Evolutionary conservation across 2,113 vertebrate genomes (phyloP).

Genomic region (Chroicocephalus ridibundus): DNA sequence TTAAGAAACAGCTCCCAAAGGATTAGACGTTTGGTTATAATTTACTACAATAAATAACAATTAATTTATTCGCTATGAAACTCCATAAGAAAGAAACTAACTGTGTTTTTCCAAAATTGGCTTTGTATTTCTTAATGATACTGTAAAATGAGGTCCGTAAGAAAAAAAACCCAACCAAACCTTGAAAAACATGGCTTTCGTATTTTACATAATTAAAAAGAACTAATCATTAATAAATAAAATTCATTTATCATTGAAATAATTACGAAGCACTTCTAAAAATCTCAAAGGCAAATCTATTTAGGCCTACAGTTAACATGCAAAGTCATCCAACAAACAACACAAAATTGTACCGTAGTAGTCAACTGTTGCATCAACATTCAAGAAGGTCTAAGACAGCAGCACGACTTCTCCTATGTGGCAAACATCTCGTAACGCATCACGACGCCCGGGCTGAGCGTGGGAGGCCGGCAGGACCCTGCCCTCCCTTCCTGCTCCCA

Average conservation of each 20-base stretch:
- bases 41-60: slow-evolving; percentile 73
- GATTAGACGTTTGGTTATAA: slow-evolving; percentile 52
- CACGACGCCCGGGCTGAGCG: slow-evolving; percentile 17
- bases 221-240: slow-evolving; percentile 70
- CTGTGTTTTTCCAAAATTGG: slow-evolving; percentile 60
- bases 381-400: slow-evolving; percentile 83
- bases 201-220: slow-evolving; percentile 64
- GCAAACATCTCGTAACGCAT: slow-evolving; percentile 51
- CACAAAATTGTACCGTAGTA: slow-evolving; percentile 87
- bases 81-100: slow-evolving; percentile 61
- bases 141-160: slow-evolving; percentile 61
- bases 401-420: slow-evolving; percentile 71
- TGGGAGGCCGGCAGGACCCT: background rate
- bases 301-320: slow-evolving; percentile 95
- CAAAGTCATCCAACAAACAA: slow-evolving; percentile 95
- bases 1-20: slow-evolving; percentile 49
- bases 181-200: slow-evolving; percentile 77
- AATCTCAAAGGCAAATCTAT: slow-evolving; percentile 84
- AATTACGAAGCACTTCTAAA: slow-evolving; percentile 77
- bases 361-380: slow-evolving; percentile 88
- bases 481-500: background rate
- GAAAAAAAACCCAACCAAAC: slow-evolving; percentile 17
- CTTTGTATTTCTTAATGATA: slow-evolving; percentile 58
- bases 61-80: slow-evolving; percentile 67
- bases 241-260: slow-evolving; percentile 58